These are phyloP conservation scores for Albula goreensis DNA, from an alignment of 2,113 vertebrate species.

Conservation along the genomic window DNA sequence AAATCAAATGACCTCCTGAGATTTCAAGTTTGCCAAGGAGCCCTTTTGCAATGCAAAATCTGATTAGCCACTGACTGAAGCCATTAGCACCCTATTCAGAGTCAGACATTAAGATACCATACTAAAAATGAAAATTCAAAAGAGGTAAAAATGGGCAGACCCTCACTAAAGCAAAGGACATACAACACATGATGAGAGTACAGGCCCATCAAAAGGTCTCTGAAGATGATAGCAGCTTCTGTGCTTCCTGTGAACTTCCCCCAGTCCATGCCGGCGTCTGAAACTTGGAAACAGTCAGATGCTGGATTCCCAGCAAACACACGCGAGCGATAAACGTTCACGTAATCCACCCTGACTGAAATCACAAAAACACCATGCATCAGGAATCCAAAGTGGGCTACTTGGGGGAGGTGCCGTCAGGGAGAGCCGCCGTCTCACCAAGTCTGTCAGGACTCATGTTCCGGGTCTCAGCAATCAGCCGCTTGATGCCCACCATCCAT, in stretches of 20 bases:
- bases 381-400: background rate
- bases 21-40: background rate
- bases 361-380: background rate
- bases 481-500: conserved; percentile 95
- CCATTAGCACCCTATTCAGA: background rate
- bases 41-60: background rate
- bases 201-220: background rate
- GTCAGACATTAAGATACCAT: background rate
- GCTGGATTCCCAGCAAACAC: background rate
- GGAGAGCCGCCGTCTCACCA: background rate
- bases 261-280: background rate
- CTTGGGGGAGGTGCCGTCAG: background rate
- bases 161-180: background rate
- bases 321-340: background rate
- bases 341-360: background rate
- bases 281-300: background rate
- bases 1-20: background rate
- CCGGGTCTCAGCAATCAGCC: conserved; percentile 85
- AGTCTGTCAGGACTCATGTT: background rate
- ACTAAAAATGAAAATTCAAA: background rate
- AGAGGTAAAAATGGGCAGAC: background rate
- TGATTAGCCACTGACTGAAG: background rate
- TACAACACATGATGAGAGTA: background rate
- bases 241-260: background rate
- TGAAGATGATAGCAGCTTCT: background rate